Evolutionary conservation across 2,888 invertebrate genomes (phyloP).

Genomic region (Ferrisia virgata): DNA sequence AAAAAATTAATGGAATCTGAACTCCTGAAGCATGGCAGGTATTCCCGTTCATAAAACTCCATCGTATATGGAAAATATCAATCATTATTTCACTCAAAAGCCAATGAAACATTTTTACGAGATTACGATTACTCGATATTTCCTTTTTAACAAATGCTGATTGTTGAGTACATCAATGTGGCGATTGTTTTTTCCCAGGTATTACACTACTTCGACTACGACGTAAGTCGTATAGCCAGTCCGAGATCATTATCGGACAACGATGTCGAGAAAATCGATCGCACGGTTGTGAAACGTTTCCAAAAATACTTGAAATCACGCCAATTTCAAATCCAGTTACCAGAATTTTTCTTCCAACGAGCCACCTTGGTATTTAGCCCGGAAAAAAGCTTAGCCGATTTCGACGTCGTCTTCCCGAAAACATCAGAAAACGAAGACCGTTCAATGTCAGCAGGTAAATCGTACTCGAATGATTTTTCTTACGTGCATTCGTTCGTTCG

Average conservation of each 20-base stretch:
- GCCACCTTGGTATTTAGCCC: slow-evolving; percentile 56
- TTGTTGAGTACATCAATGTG: no score
- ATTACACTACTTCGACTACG: slow-evolving; percentile 42
- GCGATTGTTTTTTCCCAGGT: background rate
- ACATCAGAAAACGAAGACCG: slow-evolving; percentile 48
- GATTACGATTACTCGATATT: no score
- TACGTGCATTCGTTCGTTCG: background rate
- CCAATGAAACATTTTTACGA: no score
- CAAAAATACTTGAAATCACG: slow-evolving; percentile 64
- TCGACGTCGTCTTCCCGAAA: slow-evolving; percentile 54
- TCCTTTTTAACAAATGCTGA: background rate
- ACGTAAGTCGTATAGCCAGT: slow-evolving; percentile 27
- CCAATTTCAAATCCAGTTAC: slow-evolving; percentile 70
- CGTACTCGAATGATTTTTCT: background rate
- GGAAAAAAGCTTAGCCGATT: slow-evolving; percentile 53
- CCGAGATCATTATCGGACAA: background rate
- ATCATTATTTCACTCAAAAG: no score
- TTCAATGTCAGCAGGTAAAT: slow-evolving; percentile 49
- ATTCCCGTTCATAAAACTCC: no score
- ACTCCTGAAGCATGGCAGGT: no score
- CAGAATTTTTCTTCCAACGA: slow-evolving; percentile 67
- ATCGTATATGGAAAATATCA: no score
- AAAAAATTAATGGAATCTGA: no score
- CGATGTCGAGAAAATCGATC: slow-evolving; percentile 39
- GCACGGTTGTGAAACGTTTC: slow-evolving; percentile 34